Base-by-base conservation (phyloP, 2,888 invertebrate species). In the Melieria crassipennis region DNA sequence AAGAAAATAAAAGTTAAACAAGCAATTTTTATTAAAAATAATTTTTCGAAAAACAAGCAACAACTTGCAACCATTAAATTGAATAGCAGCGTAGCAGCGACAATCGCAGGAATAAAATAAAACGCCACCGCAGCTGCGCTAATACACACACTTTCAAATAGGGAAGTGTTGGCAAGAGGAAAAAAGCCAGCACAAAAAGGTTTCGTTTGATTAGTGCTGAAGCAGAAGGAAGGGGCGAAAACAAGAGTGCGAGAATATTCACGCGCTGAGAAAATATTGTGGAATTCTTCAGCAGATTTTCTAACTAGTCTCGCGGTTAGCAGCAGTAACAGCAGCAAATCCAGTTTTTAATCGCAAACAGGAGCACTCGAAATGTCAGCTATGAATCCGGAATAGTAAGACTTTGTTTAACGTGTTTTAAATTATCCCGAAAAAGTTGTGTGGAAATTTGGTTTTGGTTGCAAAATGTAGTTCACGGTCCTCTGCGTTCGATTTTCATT, bases 341-440 rank as follows among this genome's bases (percentile, higher is more conserved):
- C 30, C 30, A 30, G 30, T 30, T 30, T 30, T 30, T 30, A 30
- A 30, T 30, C 30, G 30, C 30, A 30, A 52, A 7, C 52, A n/a
- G n/a, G 75, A 82, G 76, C 65, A 62, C 70, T 76, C 80, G 82
- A 82, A 82, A 87, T 87, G 87, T 86, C 87, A 78, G 86, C 87
- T 78, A 93, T 93, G 93, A 93, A 93, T 91, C 93, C 93, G 82
- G 93, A 93, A 91, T 93, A 93, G 93, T 93, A 88, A 93, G 93
- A 87, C 30, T 30, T 30, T 30, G 30, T 30, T 30, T 30, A 30
- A 30, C 2, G 30, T 30, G 30, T 30, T 30, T 30, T 78, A 74
- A 72, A 69, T 65, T 52, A 79, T 61, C 71, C 11, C 60, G 56
- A 66, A 63, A 67, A 70, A 68, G 1, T n/a, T 58, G 30, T 58